Evolutionary conservation across 2,113 vertebrate genomes (phyloP).

Genomic region (Acrocephalus arundinaceus): DNA sequence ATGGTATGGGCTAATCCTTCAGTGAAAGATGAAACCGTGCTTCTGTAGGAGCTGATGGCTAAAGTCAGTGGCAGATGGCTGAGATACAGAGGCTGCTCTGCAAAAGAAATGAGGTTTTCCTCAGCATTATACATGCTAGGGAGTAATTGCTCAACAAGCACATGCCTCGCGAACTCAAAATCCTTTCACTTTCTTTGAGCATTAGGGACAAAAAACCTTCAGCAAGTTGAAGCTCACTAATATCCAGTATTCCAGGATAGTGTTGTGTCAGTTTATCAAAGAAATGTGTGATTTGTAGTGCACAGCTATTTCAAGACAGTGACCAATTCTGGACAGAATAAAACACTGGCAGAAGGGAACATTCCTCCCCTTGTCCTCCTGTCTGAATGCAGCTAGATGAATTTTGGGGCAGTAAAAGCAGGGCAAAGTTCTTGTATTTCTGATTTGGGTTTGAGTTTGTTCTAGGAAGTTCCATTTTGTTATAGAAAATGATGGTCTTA

Average conservation of each 20-base stretch:
- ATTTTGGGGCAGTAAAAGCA: neutral
- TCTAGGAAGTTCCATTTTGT: neutral
- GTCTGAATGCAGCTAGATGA: neutral
- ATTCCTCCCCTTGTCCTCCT: neutral
- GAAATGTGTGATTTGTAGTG: neutral
- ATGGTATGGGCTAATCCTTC: slow-evolving; percentile 54
- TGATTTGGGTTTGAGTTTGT: neutral
- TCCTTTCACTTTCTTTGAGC: neutral
- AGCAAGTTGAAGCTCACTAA: neutral
- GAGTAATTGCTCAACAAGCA: neutral
- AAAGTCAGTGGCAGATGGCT: slow-evolving; percentile 32
- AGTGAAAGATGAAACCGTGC: slow-evolving; percentile 57
- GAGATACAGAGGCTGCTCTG: neutral
- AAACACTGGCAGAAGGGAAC: neutral
- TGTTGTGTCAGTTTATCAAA: neutral
- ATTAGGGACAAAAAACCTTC: neutral
- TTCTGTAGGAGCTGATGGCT: slow-evolving; percentile 14
- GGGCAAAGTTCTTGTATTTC: neutral
- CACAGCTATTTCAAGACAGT: neutral
- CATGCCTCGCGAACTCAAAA: rapidly evolving
- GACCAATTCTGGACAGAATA: neutral
- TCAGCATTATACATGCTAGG: neutral
- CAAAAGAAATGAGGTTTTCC: slow-evolving; percentile 13
- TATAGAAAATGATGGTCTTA: neutral
- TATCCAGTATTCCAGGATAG: neutral